phyloP scores from a whole-genome alignment of 2,113 vertebrate genomes.

The Bathybates hornii region DNA sequence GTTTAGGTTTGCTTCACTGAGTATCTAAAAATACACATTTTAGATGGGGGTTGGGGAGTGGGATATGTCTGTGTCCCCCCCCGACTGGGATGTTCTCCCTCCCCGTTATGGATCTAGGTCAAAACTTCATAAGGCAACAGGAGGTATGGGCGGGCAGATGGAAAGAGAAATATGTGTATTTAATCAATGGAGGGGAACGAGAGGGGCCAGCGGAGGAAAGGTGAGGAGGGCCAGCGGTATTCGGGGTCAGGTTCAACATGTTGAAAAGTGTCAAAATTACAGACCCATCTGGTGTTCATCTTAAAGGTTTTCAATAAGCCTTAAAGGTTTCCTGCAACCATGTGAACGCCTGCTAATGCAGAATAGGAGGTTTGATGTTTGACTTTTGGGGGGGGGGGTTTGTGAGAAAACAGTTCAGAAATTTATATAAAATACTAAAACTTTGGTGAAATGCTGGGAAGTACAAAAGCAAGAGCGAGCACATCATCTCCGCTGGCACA shows the following conservation, averaged over 20 bases:
- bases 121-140: conserved; percentile 9
- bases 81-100: background rate
- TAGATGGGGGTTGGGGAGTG: background rate
- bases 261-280: conserved; percentile 44
- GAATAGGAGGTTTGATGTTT: background rate
- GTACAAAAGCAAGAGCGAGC: background rate
- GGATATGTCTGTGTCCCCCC: background rate
- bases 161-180: conserved; percentile 16
- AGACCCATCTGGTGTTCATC: conserved; percentile 60
- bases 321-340: conserved; percentile 47
- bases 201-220: background rate
- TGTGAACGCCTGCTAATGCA: conserved; percentile 7
- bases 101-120: conserved; percentile 18
- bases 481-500: background rate
- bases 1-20: background rate
- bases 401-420: background rate
- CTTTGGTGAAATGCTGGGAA: background rate
- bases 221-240: conserved; percentile 11
- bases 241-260: conserved; percentile 23
- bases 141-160: conserved; percentile 30
- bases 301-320: conserved; percentile 45
- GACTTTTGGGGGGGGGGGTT: background rate
- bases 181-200: conserved; percentile 2
- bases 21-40: conserved; percentile 39
- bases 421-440: conserved; percentile 17